A percentile compares a stretch with the other conserved stretches of the same genome.
phyloP scores from a whole-genome alignment of 2,888 invertebrate species.

The Plebejus anna region DNA sequence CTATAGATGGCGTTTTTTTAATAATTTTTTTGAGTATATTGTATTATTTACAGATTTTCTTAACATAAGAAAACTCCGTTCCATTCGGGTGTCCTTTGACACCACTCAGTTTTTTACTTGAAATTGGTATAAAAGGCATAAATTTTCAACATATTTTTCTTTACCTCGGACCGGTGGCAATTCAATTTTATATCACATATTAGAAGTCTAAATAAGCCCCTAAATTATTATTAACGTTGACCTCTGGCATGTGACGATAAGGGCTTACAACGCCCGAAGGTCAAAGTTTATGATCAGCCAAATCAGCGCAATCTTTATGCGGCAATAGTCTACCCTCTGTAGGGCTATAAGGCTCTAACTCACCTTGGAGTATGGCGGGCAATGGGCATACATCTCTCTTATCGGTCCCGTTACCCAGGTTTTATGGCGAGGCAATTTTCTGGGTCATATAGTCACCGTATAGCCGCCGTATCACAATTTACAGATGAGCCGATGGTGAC shows the following conservation, averaged over 20 bases:
- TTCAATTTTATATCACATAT: not conserved
- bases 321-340: not conserved
- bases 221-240: not conserved
- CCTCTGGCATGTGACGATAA: not conserved
- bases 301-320: conserved; percentile 12
- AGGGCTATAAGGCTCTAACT: not conserved
- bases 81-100: too few species aligned
- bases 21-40: too few species aligned
- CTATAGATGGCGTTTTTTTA: too few species aligned
- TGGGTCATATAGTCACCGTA: not conserved
- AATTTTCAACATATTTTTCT: not conserved
- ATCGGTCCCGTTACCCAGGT: not conserved
- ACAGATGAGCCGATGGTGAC: not conserved
- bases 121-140: not conserved
- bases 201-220: not conserved
- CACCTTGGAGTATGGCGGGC: not conserved
- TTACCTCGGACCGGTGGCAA: not conserved
- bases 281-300: not conserved
- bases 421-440: conserved; percentile 1
- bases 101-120: too few species aligned
- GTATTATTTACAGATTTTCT: too few species aligned
- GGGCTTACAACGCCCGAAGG: not conserved
- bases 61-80: too few species aligned
- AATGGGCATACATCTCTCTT: not conserved
- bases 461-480: not conserved